Base-by-base conservation (phyloP, 2,113 vertebrate genomes). In the Cyanoliseus patagonus region DNA sequence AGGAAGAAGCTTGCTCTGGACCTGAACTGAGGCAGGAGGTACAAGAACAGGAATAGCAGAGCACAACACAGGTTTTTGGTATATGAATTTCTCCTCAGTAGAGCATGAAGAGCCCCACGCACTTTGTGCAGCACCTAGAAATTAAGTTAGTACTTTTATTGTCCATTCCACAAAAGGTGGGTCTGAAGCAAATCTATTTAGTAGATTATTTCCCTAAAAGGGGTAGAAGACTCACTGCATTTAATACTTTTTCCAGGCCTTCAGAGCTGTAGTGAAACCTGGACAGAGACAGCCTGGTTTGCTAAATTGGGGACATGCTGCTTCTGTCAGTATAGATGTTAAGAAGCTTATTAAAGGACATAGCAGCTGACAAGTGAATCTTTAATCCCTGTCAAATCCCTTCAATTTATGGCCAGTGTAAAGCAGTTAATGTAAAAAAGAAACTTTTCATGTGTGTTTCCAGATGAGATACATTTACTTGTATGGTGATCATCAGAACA, bases 311-410 rank as follows among this genome's bases (percentile, higher is more conserved):
- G 73, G 64, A 83, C 82, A 59, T 2, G 5, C 68, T 91, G 61
- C 41, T 78, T 89, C 92, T 88, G 62, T 84, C 91, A 86, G 47
- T 75, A 25, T 78, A 46, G 46, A 69, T 82, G 61, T 82, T 96
- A 90, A 73, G 91, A 80, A 92, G 81, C 88, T 92, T 92, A 95
- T 97, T 95, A 95, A 94, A 95, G 79, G 76, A 63, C 85, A 69
- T 33, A 86, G 79, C 80, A 94, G 82, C 89, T 95, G 87, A 86
- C 84, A 91, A 95, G 33, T 68, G 91, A 75, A 72, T 94, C 68
- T 93, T 92, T 95, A 93, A 88, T 90, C 92, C 82, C 62, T 91
- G 49, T 31, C 74, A 92, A 76, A 95, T 86, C 83, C 79, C 63
- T 76, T 64, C 53, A 75, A 4, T 94, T 92, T 88, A 51, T 84